These are phyloP conservation scores for Cantharis rufa DNA, from an alignment of 2,888 invertebrate species.

Conservation along the genomic window DNA sequence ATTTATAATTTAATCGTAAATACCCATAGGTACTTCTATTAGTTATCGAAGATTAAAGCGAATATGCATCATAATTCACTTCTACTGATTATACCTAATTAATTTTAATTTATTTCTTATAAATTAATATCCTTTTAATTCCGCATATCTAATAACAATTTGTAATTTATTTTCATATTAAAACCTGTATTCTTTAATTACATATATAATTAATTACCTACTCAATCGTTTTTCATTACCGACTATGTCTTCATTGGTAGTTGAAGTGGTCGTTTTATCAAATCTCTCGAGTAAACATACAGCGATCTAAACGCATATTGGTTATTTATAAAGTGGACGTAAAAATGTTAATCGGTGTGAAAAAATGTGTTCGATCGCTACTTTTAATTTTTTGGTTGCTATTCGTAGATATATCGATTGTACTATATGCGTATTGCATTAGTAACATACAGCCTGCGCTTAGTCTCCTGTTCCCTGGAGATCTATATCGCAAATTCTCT, in stretches of 20 bases:
- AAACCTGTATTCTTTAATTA: background rate
- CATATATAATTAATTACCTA: background rate
- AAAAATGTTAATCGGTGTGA: background rate
- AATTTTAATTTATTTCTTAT: background rate
- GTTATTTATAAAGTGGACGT: background rate
- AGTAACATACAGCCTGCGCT: slow-evolving; percentile 23
- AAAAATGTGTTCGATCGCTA: background rate
- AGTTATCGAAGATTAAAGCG: background rate
- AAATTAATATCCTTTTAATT: background rate
- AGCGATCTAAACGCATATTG: background rate
- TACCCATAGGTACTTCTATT: background rate
- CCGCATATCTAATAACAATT: background rate
- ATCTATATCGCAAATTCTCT: slow-evolving; percentile 37
- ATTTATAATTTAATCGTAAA: no score
- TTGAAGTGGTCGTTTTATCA: background rate
- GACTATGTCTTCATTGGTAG: background rate
- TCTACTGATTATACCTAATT: background rate
- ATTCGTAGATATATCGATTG: background rate
- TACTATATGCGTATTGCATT: slow-evolving; percentile 29
- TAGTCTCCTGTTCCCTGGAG: slow-evolving; percentile 24
- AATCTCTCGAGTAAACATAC: background rate
- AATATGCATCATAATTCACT: background rate
- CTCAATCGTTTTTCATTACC: background rate
- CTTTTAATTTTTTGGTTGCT: background rate
- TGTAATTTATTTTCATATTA: background rate